A percentile compares a stretch with the other conserved stretches of the same genome.
Evolutionary conservation across 2,888 invertebrate species (phyloP).

Genomic region (Agriopis marginaria): DNA sequence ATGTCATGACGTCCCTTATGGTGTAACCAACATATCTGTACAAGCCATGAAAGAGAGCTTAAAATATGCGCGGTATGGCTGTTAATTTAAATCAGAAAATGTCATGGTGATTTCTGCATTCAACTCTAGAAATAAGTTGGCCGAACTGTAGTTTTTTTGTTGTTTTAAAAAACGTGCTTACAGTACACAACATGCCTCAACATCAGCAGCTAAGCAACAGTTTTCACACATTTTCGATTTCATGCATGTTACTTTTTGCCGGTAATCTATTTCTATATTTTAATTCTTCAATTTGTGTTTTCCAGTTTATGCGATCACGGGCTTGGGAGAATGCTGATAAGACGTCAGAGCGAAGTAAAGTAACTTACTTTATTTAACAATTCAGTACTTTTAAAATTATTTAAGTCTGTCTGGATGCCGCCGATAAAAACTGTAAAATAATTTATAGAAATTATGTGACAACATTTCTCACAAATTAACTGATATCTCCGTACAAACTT

Average conservation of each 20-base stretch:
- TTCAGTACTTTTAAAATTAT: slow-evolving; percentile 1
- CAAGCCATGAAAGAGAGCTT: too few species aligned
- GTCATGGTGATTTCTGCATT: too few species aligned
- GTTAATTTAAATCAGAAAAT: too few species aligned
- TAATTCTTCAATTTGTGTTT: slow-evolving; percentile 45
- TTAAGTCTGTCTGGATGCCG: not conserved
- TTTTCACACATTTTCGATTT: not conserved
- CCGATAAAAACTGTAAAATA: not conserved
- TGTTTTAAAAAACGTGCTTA: not conserved
- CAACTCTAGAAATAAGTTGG: too few species aligned
- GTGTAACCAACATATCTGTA: too few species aligned
- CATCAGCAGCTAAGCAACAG: not conserved
- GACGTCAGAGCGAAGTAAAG: slow-evolving; percentile 7
- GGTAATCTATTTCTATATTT: not conserved
- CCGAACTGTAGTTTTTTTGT: too few species aligned
- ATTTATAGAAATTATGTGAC: not conserved
- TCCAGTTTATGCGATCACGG: slow-evolving; percentile 86
- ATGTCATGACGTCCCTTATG: too few species aligned
- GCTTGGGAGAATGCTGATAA: slow-evolving; percentile 84
- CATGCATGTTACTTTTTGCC: not conserved
- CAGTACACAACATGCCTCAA: not conserved
- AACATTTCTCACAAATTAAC: not conserved
- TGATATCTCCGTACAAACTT: not conserved
- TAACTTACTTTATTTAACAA: slow-evolving; percentile 34
- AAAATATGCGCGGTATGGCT: too few species aligned